Evolutionary conservation across 2,888 invertebrate genomes (phyloP), one percentile per base, ranked within the genome.

Genomic region (Axea sp.): DNA sequence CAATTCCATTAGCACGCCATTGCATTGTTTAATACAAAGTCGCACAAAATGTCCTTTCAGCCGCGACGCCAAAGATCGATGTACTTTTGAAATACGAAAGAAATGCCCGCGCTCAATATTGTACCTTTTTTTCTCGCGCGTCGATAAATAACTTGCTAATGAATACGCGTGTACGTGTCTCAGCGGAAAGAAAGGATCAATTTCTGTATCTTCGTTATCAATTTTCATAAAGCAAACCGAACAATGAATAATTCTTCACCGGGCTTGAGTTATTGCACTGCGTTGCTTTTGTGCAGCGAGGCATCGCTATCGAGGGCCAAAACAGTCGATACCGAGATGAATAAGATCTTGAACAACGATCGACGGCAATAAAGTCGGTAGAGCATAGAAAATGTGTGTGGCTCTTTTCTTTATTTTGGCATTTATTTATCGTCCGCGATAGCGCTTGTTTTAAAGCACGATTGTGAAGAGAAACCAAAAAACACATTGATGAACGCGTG

Each of bases 361-460:
- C 49, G 33, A n/a, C 4, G n/a, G 33, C 33, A 33, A 33, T 31
- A 49, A 49, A 49, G 22, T 22, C 49, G n/a, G 35, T 6, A 17
- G 26, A 33, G 53, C 3, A 37, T 53, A 41, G 8, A 30, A 30
- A 31, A 17, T 1, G n/a, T 1, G 17, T 41, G 41, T 26, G 8
- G 11, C n/a, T n/a, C 28, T 24, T 31, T 43, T 41, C 15, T 31
- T 57, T 41, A 41, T 57, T 57, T 57, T 31, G 57, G 41, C 12
- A 7, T 30, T 47, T 30, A 37, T 60, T 47, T 60, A 49, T 62
- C 33, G 24, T 31, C 4, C 12, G 9, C 9, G 49, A 62, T 62
- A 39, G 47, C 41, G 31, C 49, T 51, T 62, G 62, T 62, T 49
- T 62, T 62, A 62, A 51, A 41, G 24, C 17, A 12, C 5, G 49